Evolutionary conservation across 2,888 invertebrate species (phyloP), one percentile per base, ranked within the genome.

Genomic region (Andrena trimmerana): DNA sequence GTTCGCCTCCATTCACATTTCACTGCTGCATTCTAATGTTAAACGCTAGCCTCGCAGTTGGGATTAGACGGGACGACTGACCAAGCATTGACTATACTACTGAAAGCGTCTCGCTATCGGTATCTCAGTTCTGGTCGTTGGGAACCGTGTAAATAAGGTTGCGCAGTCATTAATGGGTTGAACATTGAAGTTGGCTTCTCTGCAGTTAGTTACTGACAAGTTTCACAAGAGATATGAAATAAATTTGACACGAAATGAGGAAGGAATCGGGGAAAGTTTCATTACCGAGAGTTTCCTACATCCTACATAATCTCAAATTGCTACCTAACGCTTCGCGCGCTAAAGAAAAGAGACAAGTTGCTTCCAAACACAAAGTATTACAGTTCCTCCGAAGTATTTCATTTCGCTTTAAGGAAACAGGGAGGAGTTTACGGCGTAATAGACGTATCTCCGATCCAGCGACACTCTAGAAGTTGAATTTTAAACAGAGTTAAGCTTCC

Each of bases 401-500:
- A 50, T 78, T 67, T 59, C n/a, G 20, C 13, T 13, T 31, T 20
- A 33, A 42, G 54, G 20, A 24, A 78, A 54, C 78, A 20, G 62
- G 78, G 31, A 62, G 66, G 59, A 67, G 48, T 63, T 62, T 52
- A 29, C 48, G n/a, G 16, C 13, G 73, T 65, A 65, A 81, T 63
- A 52, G 71, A 72, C 50, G 75, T 33, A 24, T 52, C 36, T 16
- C 2, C 60, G 16, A 50, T n/a, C 36, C 42, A 57, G 65, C 57
- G 52, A 60, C 60, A 48, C 66, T 8, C 36, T 33, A 62, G 57
- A 78, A 72, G 62, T 33, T 78, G 80, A 67, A 66, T 81, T 78
- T 68, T 66, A 78, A 82, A 82, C 82, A 67, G 66, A 67, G 66
- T 81, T 70, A 78, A 62, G 48, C 59, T 67, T 20, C 31, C 8